phyloP scores from a whole-genome alignment of 92 coral and sea anemone genomes.

The Siderastrea siderea region DNA sequence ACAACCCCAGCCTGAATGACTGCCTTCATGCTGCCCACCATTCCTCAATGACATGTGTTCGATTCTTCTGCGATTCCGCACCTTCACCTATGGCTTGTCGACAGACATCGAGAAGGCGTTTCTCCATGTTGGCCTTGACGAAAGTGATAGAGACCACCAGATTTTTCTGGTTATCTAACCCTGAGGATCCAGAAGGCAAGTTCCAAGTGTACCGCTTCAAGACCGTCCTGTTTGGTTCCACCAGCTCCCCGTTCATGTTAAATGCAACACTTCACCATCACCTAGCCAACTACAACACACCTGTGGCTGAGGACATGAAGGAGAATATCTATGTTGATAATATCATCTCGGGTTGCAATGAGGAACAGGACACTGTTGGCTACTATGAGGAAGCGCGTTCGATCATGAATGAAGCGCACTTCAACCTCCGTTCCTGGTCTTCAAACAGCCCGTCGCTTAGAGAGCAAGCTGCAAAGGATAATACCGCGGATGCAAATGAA shows the following conservation, averaged over 20 bases:
- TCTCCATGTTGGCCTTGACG: conserved; percentile 46
- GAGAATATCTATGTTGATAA: conserved; percentile 69
- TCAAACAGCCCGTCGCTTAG: conserved; percentile 51
- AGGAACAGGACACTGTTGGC: conserved; percentile 15
- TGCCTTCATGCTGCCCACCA: conserved; percentile 60
- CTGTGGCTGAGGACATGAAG: conserved; percentile 46
- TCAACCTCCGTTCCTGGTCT: conserved; percentile 70
- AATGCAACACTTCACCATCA: conserved; percentile 47
- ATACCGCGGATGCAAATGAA: background rate
- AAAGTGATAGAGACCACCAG: conserved; percentile 51
- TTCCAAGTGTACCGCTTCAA: conserved; percentile 69
- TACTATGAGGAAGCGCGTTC: conserved; percentile 45
- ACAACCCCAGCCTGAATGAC: conserved; percentile 60
- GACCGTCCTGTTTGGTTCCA: conserved; percentile 68
- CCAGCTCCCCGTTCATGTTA: conserved; percentile 72
- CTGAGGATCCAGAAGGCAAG: conserved; percentile 49
- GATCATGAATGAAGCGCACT: conserved; percentile 60
- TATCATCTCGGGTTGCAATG: conserved; percentile 46
- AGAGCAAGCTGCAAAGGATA: conserved; percentile 24
- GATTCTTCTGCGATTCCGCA: conserved; percentile 54
- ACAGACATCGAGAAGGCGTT: conserved; percentile 72
- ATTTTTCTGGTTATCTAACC: conserved; percentile 47
- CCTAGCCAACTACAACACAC: conserved; percentile 30
- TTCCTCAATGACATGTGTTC: conserved; percentile 47
- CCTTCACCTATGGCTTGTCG: conserved; percentile 48